Base-by-base conservation (phyloP, 2,113 vertebrate genomes). In the Hippocampus abdominalis region DNA sequence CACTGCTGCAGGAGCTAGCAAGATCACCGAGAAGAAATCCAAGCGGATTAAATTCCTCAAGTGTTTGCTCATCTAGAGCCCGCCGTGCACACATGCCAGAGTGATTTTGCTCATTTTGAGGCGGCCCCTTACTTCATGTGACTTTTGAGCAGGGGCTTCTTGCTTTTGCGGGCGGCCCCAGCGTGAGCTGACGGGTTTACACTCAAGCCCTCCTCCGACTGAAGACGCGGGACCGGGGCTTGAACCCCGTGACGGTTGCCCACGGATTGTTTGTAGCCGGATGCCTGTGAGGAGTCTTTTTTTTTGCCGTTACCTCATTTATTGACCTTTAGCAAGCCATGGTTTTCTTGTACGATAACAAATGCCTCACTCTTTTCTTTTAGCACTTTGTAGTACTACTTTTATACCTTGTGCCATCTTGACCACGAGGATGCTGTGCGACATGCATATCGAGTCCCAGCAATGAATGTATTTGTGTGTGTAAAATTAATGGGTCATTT, bases 21-120 rank as follows among this genome's bases (percentile, higher is more conserved):
- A 98, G 93, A 97, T 99, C 81, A 95, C 96, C 76, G 96, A 98
- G 88, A 97, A 94, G 62, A 94, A 95, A 75, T 96, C 96, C 20
- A 99, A 97, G 92, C 97, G 94, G 90, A 94, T 94, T 83, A 97
- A 95, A 90, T 94, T 92, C 56, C 97, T 99, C 81, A 96, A 95
- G 81, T 99, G 97, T 82, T 92, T 88, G 1, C 92, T 98, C 79
- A 92, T 98, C 91, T 99, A 94, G 73, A 66, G 29, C 1, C 18
- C 71, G 44, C 88, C 16, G 32, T 63, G 64, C 10, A 10, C 32
- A n/a, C 74, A 77, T 84, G 85, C 93, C 84, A 86, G 91, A 87
- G 89, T 79, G 87, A 89, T 82, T 71, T 72, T 74, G 63, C 49
- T 53, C 59, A 84, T 81, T 74, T 79, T 29, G 77, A 61, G 71